phyloP scores from a whole-genome alignment of 2,113 vertebrate genomes.

The Rhinopomastus cyanomelas region DNA sequence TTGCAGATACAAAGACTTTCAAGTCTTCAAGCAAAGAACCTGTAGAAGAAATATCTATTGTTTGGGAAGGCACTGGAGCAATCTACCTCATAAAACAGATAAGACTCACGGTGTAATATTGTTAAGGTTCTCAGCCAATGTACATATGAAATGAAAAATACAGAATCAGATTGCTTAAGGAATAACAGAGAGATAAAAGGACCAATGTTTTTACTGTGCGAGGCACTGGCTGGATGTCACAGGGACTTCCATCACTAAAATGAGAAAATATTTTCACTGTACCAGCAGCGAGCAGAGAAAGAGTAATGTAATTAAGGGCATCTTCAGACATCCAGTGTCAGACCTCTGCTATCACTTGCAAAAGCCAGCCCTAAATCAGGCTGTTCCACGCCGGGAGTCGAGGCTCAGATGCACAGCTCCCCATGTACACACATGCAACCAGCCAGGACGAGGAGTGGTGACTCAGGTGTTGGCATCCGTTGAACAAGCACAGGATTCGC shows the following conservation, averaged over 20 bases:
- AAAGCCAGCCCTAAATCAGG: not conserved
- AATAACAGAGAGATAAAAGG: slow-evolving; percentile 47
- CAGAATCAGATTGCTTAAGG: slow-evolving; percentile 47
- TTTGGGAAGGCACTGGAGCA: not conserved
- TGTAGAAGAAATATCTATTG: slow-evolving; percentile 29
- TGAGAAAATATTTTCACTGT: slow-evolving; percentile 8
- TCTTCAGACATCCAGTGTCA: not conserved
- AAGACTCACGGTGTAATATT: slow-evolving; percentile 7
- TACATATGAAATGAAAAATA: slow-evolving; percentile 57
- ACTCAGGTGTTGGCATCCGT: not conserved
- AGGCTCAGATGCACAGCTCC: not conserved
- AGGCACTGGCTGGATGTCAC: not conserved
- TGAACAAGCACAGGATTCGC: not conserved
- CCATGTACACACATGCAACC: fast-evolving
- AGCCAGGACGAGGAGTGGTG: fast-evolving
- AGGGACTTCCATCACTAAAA: slow-evolving; percentile 6
- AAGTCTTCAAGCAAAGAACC: slow-evolving; percentile 23
- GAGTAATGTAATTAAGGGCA: not conserved
- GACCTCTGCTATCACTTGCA: not conserved
- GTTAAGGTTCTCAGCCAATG: slow-evolving; percentile 32
- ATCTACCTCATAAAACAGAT: slow-evolving; percentile 30
- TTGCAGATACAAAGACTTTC: slow-evolving; percentile 11
- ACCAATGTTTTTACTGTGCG: not conserved
- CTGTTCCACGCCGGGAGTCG: fast-evolving
- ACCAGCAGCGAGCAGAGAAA: not conserved